Evolutionary conservation across 2,113 vertebrate genomes (phyloP).

Genomic region (Sprattus sprattus): DNA sequence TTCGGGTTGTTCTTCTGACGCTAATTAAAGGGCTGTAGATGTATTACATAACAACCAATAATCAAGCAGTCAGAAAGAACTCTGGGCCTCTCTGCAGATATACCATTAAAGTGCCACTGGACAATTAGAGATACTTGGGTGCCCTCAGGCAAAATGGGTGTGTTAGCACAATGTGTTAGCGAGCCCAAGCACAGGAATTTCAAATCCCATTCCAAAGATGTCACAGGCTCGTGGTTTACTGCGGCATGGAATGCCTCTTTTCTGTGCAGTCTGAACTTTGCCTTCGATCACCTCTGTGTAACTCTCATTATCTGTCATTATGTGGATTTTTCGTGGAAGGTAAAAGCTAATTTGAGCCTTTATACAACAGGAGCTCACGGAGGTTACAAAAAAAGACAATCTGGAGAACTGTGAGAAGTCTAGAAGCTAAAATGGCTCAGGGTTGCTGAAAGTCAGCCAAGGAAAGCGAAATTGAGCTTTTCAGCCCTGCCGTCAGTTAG

Average conservation of each 20-base stretch:
- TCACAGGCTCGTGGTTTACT: background rate
- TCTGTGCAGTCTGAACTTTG: conserved; percentile 8
- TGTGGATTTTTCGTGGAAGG: background rate
- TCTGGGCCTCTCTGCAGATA: background rate
- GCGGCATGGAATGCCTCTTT: background rate
- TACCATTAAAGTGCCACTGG: background rate
- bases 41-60: conserved; percentile 5
- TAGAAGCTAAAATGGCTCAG: background rate
- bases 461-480: background rate
- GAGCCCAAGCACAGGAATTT: background rate
- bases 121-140: background rate
- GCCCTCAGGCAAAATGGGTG: background rate
- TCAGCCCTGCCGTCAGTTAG: background rate
- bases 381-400: background rate
- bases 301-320: conserved; percentile 9
- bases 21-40: background rate
- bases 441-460: background rate
- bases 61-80: background rate
- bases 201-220: background rate
- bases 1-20: background rate
- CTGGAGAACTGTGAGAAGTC: background rate
- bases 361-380: background rate
- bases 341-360: background rate
- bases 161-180: background rate
- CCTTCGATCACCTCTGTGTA: background rate